Evolutionary conservation across 53 echinoderm and acorn worm genomes (phyloP).

Genomic region (Paracentrotus lividus): DNA sequence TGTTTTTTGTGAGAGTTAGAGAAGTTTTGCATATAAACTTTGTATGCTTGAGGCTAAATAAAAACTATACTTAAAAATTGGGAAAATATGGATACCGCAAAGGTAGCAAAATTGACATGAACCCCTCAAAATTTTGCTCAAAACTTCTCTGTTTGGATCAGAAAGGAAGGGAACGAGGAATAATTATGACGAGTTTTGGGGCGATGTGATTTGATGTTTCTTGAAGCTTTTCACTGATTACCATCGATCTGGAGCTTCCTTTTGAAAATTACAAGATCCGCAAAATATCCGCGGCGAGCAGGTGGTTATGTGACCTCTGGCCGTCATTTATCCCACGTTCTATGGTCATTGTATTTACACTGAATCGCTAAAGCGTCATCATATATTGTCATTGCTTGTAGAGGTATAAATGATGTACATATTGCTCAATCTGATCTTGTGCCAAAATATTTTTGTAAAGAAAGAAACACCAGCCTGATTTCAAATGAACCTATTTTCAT

Average conservation of each 20-base stretch:
- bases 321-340: constrained; percentile 1
- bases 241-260: constrained; percentile 39
- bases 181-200: not conserved
- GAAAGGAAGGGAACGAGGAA: constrained; percentile 20
- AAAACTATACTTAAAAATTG: not conserved
- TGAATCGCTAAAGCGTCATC: not conserved
- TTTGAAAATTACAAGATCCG: constrained; percentile 26
- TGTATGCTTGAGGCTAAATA: constrained; percentile 7
- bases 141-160: not conserved
- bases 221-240: constrained; percentile 39
- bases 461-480: not conserved
- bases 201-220: constrained; percentile 13
- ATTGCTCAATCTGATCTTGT: not conserved
- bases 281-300: not conserved
- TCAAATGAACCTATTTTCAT: not conserved
- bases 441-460: not conserved
- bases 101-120: not conserved
- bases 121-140: not conserved
- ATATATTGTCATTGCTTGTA: not conserved
- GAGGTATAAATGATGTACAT: not conserved
- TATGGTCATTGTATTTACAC: constrained; percentile 43
- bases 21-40: not conserved
- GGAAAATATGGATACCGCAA: not conserved
- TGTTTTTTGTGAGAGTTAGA: not conserved
- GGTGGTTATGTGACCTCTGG: constrained; percentile 26